Conservation (phyloP, 2,888 invertebrate genomes). For the Sinodicranocentrus sp. region DNA sequence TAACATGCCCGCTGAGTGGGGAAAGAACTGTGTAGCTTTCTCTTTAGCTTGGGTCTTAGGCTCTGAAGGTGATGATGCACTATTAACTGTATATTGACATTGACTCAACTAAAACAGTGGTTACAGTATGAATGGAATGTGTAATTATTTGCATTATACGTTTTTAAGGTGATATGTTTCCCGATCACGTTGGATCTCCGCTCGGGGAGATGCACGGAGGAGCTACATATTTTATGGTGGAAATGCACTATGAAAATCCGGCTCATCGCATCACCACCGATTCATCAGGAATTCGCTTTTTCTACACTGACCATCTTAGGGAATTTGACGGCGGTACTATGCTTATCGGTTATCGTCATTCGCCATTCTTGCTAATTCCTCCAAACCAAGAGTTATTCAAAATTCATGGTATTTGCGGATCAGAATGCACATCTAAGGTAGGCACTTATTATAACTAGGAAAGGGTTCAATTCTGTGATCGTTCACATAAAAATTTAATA, state of each 20-base stretch:
- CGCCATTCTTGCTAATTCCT: conserved; percentile 90
- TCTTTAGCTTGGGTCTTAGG: conserved; percentile 91
- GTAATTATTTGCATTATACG: neutral
- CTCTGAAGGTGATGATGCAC: conserved; percentile 82
- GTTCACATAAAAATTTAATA: neutral
- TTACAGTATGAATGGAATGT: neutral
- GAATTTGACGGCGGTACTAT: conserved; percentile 89
- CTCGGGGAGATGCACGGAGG: conserved; percentile 85
- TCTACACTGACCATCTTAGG: conserved; percentile 86
- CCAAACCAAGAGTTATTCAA: conserved; percentile 88
- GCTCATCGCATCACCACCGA: conserved; percentile 80
- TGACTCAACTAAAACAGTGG: neutral
- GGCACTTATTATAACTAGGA: neutral
- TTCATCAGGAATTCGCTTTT: conserved; percentile 90
- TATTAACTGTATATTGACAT: neutral
- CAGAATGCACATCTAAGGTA: conserved; percentile 88
- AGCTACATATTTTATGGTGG: conserved; percentile 88
- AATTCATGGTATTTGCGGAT: conserved; percentile 90
- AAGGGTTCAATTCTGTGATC: neutral
- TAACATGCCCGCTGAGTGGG: conserved; percentile 88
- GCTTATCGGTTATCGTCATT: conserved; percentile 88
- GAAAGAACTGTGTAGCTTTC: conserved; percentile 85
- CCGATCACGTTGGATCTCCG: conserved; percentile 88
- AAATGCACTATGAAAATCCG: conserved; percentile 92
- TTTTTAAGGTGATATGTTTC: conserved; percentile 87